Base-by-base conservation (phyloP, 2,113 vertebrate species). In the Ploceus nigricollis region DNA sequence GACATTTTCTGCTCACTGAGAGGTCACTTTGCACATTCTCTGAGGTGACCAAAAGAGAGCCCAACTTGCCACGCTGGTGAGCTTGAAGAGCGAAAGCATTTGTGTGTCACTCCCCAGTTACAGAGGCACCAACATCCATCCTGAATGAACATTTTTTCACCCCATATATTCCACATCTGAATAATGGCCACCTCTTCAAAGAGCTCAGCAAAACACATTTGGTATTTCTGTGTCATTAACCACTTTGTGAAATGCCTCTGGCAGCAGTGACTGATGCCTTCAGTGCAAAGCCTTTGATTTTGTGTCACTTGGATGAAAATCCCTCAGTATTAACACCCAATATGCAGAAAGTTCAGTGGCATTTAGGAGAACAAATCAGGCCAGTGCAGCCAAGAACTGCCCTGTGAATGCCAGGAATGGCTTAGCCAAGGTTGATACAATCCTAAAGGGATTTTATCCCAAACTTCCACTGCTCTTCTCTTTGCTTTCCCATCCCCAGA, bases 31-130 rank as follows among this genome's bases (percentile, higher is more conserved):
- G 66, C 57, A 75, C 27, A 1, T 10, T 21, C 22, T 28, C 2
- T 22, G 53, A 56, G 50, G 53, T 27, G 50, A 61, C 28, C 73
- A 37, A 18, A 87, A 37, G 4, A 37, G 44, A 87, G 35, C 33
- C 42, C 61, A 63, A 7, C 23, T 28, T 17, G 31, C 12, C 53
- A 22, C 0, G 0, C 1, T 18, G 37, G 19, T 37, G 72, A 89
- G n/a, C 35, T 13, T 9, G 39, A 85, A 11, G 1, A 24, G 10
- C 17, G 87, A 73, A 45, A 81, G 40, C 44, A 30, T 35, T 28
- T 2, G 3, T 14, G 21, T 9, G 18, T 17, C 83, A 25, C 39
- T 6, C 20, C 40, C n/a, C 21, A 30, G 9, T 18, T 10, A 14
- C 1, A 86, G 20, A 61, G 35, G 64, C 35, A 47, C 14, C 58